Evolutionary conservation across 1,140 invertebrate genomes (phyloP).

Genomic region (Lepidurus apus): DNA sequence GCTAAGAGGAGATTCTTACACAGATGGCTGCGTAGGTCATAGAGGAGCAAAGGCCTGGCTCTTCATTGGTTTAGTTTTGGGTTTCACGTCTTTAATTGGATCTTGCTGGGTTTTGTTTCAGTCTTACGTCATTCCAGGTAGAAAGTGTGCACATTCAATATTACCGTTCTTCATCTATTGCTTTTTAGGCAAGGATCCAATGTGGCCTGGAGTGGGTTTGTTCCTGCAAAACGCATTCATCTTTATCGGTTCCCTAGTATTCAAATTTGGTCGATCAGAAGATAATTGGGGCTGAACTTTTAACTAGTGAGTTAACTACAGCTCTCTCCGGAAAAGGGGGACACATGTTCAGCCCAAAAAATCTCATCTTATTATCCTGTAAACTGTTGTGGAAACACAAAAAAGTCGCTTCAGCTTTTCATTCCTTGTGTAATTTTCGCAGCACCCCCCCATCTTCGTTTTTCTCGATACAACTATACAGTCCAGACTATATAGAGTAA

Average conservation of each 20-base stretch:
- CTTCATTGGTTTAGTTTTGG: conserved; percentile 91
- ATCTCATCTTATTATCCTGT: conserved; percentile 17
- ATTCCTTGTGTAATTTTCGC: conserved; percentile 12
- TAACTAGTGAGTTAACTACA: background rate
- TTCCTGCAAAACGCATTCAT: conserved; percentile 95
- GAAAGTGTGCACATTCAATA: conserved; percentile 24
- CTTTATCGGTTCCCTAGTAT: conserved; percentile 81
- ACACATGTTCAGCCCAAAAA: background rate
- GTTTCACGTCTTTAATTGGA: conserved; percentile 91
- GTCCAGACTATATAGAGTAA: conserved; percentile 4
- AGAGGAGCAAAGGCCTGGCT: conserved; percentile 89
- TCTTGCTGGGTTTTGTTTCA: conserved; percentile 92
- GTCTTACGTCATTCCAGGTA: conserved; percentile 48
- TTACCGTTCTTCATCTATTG: conserved; percentile 23
- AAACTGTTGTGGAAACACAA: conserved; percentile 22
- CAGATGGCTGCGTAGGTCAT: conserved; percentile 79
- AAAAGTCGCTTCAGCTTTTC: conserved; percentile 24
- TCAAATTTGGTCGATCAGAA: conserved; percentile 90
- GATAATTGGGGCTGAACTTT: conserved; percentile 60
- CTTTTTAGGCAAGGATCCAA: conserved; percentile 39
- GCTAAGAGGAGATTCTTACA: conserved; percentile 78
- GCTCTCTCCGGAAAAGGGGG: background rate
- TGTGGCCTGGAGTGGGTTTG: conserved; percentile 82
- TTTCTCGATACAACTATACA: conserved; percentile 8
- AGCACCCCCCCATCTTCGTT: background rate